Percentiles rank a stretch among this genome's conserved stretches.
Conservation (phyloP, 2,113 vertebrate species). For the Arizona elegans region DNA sequence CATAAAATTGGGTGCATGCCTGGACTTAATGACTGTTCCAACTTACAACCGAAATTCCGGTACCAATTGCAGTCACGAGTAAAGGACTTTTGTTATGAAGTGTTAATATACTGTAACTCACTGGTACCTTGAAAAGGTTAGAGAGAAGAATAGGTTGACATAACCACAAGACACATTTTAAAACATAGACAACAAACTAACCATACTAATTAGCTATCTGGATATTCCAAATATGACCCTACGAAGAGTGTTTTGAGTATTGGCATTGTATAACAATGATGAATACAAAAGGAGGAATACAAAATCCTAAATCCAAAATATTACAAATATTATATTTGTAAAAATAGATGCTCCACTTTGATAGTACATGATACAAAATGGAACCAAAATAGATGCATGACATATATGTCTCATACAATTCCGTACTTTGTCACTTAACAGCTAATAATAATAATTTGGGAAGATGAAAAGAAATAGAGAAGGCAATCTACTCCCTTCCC, state of each 20-base stretch:
- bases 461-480: neutral
- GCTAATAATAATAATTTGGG: neutral
- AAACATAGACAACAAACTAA: neutral
- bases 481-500: neutral
- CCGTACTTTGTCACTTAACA: neutral
- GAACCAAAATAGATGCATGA: neutral
- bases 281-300: neutral
- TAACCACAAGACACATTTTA: neutral
- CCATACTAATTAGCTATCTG: neutral
- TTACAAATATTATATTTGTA: neutral
- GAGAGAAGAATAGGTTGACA: neutral
- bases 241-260: neutral
- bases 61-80: neutral
- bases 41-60: neutral
- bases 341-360: neutral
- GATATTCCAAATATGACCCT: neutral
- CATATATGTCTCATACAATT: neutral
- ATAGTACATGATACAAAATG: neutral
- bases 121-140: too few species aligned
- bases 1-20: neutral
- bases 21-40: neutral
- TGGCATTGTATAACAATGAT: neutral
- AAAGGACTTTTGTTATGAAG: neutral
- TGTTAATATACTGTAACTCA: neutral
- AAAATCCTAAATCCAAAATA: neutral